phyloP scores from a whole-genome alignment of 2,797 vertebrate species.

The Spinus olivaceus region DNA sequence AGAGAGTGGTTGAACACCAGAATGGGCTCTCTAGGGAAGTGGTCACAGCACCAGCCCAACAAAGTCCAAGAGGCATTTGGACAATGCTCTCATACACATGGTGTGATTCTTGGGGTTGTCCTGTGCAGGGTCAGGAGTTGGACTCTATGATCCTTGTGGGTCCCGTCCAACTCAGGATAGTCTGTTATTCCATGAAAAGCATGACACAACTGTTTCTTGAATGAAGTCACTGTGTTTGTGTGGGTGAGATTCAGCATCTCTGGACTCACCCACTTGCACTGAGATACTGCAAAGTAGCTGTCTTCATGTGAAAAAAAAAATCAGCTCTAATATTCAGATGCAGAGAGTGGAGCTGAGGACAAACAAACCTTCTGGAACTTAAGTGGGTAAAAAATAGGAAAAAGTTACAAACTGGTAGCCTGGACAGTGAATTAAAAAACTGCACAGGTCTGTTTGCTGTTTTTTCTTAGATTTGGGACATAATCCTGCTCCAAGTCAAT shows the following conservation, averaged over 20 bases:
- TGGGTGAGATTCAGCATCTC: not conserved
- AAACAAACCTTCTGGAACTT: not conserved
- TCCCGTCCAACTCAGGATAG: not conserved
- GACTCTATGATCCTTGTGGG: not conserved
- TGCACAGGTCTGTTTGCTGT: not conserved
- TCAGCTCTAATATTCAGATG: not conserved
- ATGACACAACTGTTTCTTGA: not conserved
- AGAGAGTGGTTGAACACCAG: not conserved
- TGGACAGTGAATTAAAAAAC: not conserved
- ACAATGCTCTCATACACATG: not conserved
- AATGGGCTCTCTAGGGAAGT: not conserved
- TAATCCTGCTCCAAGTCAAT: not conserved
- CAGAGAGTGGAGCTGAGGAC: not conserved
- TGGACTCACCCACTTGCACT: not conserved
- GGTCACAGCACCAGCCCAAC: not conserved
- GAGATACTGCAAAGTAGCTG: not conserved
- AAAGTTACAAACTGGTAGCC: not conserved
- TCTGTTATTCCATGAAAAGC: not conserved
- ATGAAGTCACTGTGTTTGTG: not conserved
- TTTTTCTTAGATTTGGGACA: not conserved
- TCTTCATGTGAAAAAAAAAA: not conserved
- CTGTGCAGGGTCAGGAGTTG: not conserved
- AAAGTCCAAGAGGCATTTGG: not conserved
- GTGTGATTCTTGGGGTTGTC: not conserved
- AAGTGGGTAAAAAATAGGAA: not conserved